Base-by-base conservation (phyloP, 2,888 invertebrate species). In the Sinelater perroti region DNA sequence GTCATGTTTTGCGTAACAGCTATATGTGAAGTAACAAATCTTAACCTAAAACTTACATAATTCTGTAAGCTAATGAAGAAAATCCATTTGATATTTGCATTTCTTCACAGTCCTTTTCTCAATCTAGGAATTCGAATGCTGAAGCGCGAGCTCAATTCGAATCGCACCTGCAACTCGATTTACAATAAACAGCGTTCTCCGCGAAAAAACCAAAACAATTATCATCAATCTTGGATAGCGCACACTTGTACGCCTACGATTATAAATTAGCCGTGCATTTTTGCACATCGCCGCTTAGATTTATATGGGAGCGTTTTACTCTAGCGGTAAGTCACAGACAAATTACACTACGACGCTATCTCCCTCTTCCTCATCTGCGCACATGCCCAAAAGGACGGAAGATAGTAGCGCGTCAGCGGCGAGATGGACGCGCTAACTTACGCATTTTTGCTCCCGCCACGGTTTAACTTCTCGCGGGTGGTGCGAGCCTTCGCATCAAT, bases 231-330 rank as follows among this genome's bases (percentile, higher is more conserved):
- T 70, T 68, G 49, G 54, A 52, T 57, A 64, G 67, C 67, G 68
- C 68, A 70, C 61, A 20, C 63, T 68, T 69, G 64, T 68, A 70
- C 70, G 70, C 70, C 70, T 69, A 69, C 69, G 66, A 62, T 65
- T 65, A 69, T 69, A 69, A 68, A 64, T 66, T 66, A 64, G 54
- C 28, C 33, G 21, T 10, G 33, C 28, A 52, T 53, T 58, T 58
- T 53, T 53, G 28, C 49, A 11, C 47, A 20, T 33, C 11, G 30
- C 46, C 26, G 38, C 14, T 28, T 55, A 47, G 46, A 55, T 55
- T 55, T 55, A 55, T 40, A 46, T 55, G 55, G 47, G 55, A 55
- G 36, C 46, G 36, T 30, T 55, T 28, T 35, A 38, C 45, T 30
- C 38, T 47, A 38, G 38, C 38, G 14, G 47, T 30, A 55, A 36